These are phyloP conservation scores for Merluccius polli DNA, from an alignment of 2,797 vertebrate species.

Conservation along the genomic window DNA sequence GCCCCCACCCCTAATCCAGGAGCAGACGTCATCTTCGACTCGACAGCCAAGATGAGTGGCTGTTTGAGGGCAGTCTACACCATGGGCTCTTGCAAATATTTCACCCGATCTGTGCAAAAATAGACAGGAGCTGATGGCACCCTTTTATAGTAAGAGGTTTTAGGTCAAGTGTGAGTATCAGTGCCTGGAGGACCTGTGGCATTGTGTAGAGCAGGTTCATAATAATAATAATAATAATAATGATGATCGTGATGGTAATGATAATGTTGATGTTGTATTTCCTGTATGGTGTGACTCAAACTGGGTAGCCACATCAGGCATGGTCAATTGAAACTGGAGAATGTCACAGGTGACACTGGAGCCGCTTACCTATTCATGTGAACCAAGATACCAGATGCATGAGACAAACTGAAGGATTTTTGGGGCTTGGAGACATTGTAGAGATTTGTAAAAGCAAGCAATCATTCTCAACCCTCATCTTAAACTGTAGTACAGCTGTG, in stretches of 20 bases:
- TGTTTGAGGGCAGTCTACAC: background rate
- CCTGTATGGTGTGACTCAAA: background rate
- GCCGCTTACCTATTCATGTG: background rate
- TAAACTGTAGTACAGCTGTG: background rate
- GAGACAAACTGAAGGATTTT: background rate
- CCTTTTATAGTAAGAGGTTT: too few relatives aligned
- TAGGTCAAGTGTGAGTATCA: background rate
- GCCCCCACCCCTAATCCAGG: too few relatives aligned
- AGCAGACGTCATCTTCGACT: too few relatives aligned
- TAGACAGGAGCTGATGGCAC: too few relatives aligned
- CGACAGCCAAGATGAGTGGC: background rate
- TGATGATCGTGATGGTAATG: background rate
- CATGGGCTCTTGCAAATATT: background rate
- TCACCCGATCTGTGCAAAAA: background rate
- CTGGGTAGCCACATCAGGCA: too few relatives aligned
- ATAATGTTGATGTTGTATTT: background rate
- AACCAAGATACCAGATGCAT: background rate
- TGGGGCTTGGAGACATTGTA: background rate
- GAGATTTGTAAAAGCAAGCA: background rate
- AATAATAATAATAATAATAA: background rate
- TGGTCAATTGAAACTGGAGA: background rate
- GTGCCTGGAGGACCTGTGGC: background rate
- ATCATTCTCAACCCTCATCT: background rate
- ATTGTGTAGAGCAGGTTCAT: background rate
- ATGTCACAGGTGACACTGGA: background rate